These are phyloP conservation scores for Elachura formosa DNA, from an alignment of 2,113 vertebrate species.

Conservation along the genomic window DNA sequence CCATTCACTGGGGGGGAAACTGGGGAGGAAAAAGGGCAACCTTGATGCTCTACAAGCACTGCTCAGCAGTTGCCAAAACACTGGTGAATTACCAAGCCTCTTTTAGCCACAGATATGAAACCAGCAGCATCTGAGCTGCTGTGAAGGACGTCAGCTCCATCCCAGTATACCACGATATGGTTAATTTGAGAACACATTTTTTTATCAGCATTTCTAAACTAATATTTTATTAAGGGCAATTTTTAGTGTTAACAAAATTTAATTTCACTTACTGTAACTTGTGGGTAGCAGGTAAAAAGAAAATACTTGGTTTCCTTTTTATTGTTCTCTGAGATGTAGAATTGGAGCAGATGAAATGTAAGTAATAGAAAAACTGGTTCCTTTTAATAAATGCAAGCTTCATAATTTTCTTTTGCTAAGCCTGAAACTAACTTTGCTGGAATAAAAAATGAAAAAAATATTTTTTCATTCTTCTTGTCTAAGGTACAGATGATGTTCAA, in stretches of 20 bases:
- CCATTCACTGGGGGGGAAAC: accelerated
- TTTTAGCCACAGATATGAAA: not conserved
- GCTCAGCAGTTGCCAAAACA: not conserved
- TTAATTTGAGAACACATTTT: not conserved
- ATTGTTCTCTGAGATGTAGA: not conserved
- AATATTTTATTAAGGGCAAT: not conserved
- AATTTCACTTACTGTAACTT: not conserved
- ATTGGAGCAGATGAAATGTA: not conserved
- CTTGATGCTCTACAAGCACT: not conserved
- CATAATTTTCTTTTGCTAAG: not conserved
- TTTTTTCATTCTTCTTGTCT: not conserved
- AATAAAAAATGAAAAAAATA: too few relatives aligned
- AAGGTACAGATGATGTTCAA: not conserved
- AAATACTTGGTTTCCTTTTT: not conserved
- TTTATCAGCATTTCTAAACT: not conserved
- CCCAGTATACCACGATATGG: accelerated
- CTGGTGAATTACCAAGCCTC: accelerated
- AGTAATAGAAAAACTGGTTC: not conserved
- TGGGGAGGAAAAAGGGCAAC: not conserved
- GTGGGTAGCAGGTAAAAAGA: not conserved
- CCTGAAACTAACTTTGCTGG: not conserved
- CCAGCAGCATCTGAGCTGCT: not conserved
- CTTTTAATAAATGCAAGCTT: not conserved
- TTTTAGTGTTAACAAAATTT: not conserved
- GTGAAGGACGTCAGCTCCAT: not conserved